Base-by-base conservation (phyloP, 2,113 vertebrate genomes). In the Dicrurus megarhynchus region DNA sequence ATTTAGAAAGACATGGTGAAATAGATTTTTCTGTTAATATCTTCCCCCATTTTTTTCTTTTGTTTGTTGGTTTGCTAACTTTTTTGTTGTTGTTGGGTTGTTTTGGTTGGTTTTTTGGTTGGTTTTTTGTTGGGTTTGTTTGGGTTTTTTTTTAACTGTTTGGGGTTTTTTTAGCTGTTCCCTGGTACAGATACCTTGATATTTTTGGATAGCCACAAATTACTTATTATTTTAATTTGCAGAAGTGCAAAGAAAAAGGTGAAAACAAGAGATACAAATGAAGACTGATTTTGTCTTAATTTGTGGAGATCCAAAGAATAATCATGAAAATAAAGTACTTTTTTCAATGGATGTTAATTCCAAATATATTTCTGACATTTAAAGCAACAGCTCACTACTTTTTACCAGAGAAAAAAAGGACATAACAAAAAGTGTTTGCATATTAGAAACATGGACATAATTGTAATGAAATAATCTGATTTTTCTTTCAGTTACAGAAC, bases 41-140 rank as follows among this genome's bases (percentile, higher is more conserved):
- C 13, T 59, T 77, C 12, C 10, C 12, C 5, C 14, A 3, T 20
- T 37, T 30, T 12, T 44, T 37, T 30, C 10, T 44, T 39, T 56
- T 21, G 6, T 35, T 42, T 9, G 1, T 27, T 30, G 15, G 3
- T 24, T 69, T 63, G 6, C 6, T 16, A 32, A 5, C 2, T 47
- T 47, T n/a, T n/a, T n/a, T 47, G 23, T 60, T 23, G 4, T 14
- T 28, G 17, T 11, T 44, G 19, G 7, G 37, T 79, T 35, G 27
- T 10, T 52, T 32, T 18, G 3, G 27, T 11, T 49, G 16, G 37
- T n/a, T 79, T 41, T 33, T 8, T 14, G 5, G 24, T 16, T 57
- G 8, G 3, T 1, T 11, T 32, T 8, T 15, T 4, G 41, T 12
- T 57, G 8, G 3, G 3, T 11, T 32, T 13, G 18, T 42, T 10